Evolutionary conservation across 2,797 vertebrate species (phyloP).

Genomic region (Percopsis omiscomaycus): DNA sequence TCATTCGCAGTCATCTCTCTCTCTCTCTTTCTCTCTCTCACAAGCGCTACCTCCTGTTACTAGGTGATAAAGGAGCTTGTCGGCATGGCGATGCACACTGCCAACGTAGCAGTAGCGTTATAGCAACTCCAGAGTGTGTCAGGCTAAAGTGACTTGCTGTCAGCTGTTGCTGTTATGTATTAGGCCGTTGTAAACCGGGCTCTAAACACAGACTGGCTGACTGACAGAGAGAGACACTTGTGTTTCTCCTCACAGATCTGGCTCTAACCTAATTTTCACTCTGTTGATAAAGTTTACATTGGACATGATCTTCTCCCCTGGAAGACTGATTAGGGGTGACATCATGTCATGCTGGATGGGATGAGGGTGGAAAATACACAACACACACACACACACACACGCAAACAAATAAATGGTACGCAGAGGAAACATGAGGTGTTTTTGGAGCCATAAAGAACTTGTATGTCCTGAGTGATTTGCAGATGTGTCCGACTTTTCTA

Average conservation of each 20-base stretch:
- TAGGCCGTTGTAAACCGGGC: conserved; percentile 50
- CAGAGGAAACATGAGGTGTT: too few species aligned
- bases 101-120: conserved; percentile 46
- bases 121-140: conserved; percentile 62
- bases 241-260: background rate
- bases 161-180: conserved; percentile 65
- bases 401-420: too few species aligned
- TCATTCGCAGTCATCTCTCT: conserved; percentile 74
- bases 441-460: too few species aligned
- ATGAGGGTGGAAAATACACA: too few species aligned
- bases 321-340: too few species aligned
- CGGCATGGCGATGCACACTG: conserved; percentile 40
- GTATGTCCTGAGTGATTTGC: too few species aligned
- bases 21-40: conserved; percentile 33
- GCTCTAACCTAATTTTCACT: too few species aligned
- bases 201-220: conserved; percentile 38
- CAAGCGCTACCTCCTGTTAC: conserved; percentile 69
- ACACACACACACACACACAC: too few species aligned
- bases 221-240: conserved; percentile 4
- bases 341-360: too few species aligned
- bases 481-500: too few species aligned
- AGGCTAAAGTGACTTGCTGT: conserved; percentile 68
- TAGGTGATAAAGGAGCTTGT: conserved; percentile 75
- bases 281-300: too few species aligned
- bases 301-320: too few species aligned